These are phyloP conservation scores for Nomada fucata DNA, from an alignment of 2,888 invertebrate species.

Conservation along the genomic window DNA sequence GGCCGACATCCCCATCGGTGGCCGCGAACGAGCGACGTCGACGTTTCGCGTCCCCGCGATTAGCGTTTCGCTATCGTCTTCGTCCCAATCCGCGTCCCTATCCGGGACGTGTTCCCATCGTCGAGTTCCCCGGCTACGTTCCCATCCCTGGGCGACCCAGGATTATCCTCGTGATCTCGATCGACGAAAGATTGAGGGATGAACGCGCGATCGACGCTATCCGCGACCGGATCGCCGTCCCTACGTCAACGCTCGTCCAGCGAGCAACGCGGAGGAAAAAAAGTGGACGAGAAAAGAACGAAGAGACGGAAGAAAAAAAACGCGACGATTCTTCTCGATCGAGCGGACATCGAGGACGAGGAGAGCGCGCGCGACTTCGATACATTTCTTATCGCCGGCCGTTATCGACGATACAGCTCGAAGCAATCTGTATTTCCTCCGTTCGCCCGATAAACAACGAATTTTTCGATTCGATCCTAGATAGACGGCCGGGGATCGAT, in stretches of 20 bases:
- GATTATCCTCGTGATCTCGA: not conserved
- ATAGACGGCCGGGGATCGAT: conserved; percentile 28
- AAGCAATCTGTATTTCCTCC: conserved; percentile 49
- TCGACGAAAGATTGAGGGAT: not conserved
- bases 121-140: too few species aligned
- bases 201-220: too few species aligned
- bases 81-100: not conserved
- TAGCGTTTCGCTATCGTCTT: not conserved
- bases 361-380: conserved; percentile 3
- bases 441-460: conserved; percentile 49
- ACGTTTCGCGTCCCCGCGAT: conserved; percentile 28
- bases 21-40: conserved; percentile 63
- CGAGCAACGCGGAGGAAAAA: not conserved
- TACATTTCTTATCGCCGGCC: conserved; percentile 45
- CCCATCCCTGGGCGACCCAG: too few species aligned
- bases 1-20: conserved; percentile 43
- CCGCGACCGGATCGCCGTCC: too few species aligned
- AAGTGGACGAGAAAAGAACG: not conserved
- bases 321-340: conserved; percentile 10
- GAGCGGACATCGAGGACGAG: conserved; percentile 2
- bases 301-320: not conserved
- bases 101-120: too few species aligned
- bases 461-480: conserved; percentile 51
- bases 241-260: too few species aligned
- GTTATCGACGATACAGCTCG: conserved; percentile 47